phyloP scores from a whole-genome alignment of 1,140 invertebrate species.

The Atta colombica region DNA sequence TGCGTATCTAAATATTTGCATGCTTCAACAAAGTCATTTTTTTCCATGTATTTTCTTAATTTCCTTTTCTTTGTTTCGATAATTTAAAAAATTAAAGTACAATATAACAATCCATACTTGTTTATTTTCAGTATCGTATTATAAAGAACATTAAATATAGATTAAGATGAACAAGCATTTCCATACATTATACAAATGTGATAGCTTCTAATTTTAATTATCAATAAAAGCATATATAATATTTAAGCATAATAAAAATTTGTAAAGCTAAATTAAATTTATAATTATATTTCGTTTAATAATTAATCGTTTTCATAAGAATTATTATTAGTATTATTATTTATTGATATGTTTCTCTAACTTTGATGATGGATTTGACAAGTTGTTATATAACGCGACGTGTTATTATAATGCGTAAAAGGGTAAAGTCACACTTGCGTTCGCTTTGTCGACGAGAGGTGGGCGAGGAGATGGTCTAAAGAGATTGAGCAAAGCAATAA shows the following conservation, averaged over 20 bases:
- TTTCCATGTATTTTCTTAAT: no score
- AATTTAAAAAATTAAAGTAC: no score
- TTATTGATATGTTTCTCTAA: not conserved
- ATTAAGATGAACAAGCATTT: no score
- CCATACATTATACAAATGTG: no score
- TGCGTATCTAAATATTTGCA: no score
- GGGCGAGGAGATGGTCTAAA: conserved; percentile 41
- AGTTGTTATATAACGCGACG: not conserved
- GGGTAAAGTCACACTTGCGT: conserved; percentile 1
- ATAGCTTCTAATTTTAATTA: no score
- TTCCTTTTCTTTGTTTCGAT: no score
- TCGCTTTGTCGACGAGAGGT: conserved; percentile 66
- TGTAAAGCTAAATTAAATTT: not conserved
- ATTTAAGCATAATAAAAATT: conserved; percentile 1
- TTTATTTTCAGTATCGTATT: no score
- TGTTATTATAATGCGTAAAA: not conserved
- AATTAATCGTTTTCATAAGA: not conserved
- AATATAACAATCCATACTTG: no score
- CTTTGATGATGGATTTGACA: not conserved
- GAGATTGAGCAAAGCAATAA: conserved; percentile 83
- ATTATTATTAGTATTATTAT: conserved; percentile 19
- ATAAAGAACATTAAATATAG: no score
- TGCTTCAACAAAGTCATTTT: no score
- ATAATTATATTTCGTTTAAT: not conserved
- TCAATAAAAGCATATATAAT: no score